Evolutionary conservation across 2,888 invertebrate species (phyloP).

Genomic region (Zonitis immaculata): DNA sequence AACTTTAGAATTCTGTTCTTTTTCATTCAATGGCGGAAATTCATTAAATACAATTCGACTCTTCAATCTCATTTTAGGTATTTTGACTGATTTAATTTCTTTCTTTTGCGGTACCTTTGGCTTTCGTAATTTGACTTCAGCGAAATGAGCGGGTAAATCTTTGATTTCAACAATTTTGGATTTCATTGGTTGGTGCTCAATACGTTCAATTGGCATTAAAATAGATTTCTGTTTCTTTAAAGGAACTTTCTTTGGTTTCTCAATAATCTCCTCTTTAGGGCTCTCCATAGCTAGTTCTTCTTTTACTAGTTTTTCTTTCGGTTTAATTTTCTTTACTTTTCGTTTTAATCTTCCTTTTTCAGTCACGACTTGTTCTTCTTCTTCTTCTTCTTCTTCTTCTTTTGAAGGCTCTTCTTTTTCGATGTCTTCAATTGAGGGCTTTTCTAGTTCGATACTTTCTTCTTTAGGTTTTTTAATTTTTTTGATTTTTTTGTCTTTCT

Average conservation of each 20-base stretch:
- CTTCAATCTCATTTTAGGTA: conserved; percentile 66
- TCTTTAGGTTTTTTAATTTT: conserved; percentile 25
- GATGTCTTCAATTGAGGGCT: conserved; percentile 15
- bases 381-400: no score
- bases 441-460: no score
- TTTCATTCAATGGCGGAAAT: conserved; percentile 44
- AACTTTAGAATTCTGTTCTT: conserved; percentile 39
- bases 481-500: conserved; percentile 29
- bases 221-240: conserved; percentile 34
- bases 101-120: conserved; percentile 38
- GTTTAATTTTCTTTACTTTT: conserved; percentile 19
- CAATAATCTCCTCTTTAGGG: conserved; percentile 25
- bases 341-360: conserved; percentile 19
- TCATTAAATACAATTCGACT: conserved; percentile 61
- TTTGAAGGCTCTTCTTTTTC: conserved; percentile 27
- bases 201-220: conserved; percentile 45
- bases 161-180: conserved; percentile 56
- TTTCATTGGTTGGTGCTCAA: conserved; percentile 57
- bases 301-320: not conserved
- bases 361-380: conserved; percentile 20
- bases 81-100: conserved; percentile 38
- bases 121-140: conserved; percentile 61
- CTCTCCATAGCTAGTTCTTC: conserved; percentile 29
- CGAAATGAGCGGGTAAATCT: conserved; percentile 48
- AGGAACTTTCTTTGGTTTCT: conserved; percentile 26